Percentiles rank a stretch among this genome's conserved stretches.
Evolutionary conservation across 2,797 vertebrate genomes (phyloP).

Genomic region (Macrochelys suwanniensis): DNA sequence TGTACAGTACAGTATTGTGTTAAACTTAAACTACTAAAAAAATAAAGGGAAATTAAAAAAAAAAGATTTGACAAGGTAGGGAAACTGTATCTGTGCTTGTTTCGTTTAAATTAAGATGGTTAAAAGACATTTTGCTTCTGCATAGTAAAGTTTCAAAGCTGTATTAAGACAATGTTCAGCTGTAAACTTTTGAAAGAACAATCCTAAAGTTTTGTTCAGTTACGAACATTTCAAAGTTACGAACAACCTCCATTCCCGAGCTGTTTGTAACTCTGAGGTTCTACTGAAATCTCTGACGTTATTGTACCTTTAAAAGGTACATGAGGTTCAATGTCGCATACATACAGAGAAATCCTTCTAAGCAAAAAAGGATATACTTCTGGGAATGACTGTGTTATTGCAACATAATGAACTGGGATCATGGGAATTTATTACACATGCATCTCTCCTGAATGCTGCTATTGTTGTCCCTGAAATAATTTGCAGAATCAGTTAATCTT

Average conservation of each 20-base stretch:
- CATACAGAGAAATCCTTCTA: background rate
- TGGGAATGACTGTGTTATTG: background rate
- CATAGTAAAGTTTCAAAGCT: no score
- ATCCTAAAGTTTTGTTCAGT: no score
- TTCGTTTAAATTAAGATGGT: no score
- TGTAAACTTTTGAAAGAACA: background rate
- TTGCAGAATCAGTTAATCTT: background rate
- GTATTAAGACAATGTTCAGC: background rate
- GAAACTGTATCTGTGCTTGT: no score
- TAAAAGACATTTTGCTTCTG: no score
- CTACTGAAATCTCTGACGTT: background rate
- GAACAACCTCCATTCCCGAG: no score
- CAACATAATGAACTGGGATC: background rate
- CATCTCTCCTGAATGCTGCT: background rate
- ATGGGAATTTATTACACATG: background rate
- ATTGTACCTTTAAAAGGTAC: background rate
- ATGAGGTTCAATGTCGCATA: background rate
- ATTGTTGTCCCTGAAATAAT: background rate
- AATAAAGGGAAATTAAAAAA: no score
- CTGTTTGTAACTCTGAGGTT: no score
- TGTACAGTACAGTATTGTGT: no score
- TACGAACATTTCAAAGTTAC: no score
- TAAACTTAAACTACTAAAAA: no score
- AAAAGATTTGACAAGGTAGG: no score
- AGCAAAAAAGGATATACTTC: constrained; percentile 3